Conservation (phyloP, 1,140 invertebrate genomes). For the Ceratina australensis region DNA sequence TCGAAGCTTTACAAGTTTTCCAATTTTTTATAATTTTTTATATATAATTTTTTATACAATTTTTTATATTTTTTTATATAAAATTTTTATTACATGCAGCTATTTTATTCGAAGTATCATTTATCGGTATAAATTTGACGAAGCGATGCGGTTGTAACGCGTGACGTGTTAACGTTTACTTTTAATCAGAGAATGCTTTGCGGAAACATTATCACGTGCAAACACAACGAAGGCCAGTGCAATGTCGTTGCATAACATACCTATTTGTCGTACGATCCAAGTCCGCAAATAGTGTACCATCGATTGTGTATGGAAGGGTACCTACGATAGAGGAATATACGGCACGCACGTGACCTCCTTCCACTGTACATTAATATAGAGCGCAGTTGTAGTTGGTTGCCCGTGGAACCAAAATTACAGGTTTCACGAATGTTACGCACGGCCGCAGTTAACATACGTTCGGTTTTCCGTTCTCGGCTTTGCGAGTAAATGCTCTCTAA, state of each 20-base stretch:
- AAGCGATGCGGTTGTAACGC: neutral
- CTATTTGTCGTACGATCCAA: constrained; percentile 64
- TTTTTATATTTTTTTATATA: too few relatives aligned
- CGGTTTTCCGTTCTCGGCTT: neutral
- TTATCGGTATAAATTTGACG: neutral
- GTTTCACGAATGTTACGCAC: constrained; percentile 44
- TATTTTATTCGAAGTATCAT: too few relatives aligned
- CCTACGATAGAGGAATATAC: constrained; percentile 43
- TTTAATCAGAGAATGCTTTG: neutral
- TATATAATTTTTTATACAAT: too few relatives aligned
- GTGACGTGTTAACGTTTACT: neutral
- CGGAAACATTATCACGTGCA: neutral
- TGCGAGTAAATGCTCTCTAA: constrained; percentile 3
- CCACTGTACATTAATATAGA: constrained; percentile 54
- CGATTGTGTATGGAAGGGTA: constrained; percentile 36
- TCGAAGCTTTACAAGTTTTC: neutral
- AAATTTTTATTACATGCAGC: too few relatives aligned
- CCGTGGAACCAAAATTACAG: constrained; percentile 43
- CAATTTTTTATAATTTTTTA: too few relatives aligned
- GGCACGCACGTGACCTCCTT: constrained; percentile 23
- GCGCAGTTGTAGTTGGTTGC: constrained; percentile 12
- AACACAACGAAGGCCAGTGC: neutral
- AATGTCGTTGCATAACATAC: constrained; percentile 34
- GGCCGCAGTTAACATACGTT: constrained; percentile 33
- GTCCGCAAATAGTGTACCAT: constrained; percentile 62